Evolutionary conservation across 1,140 invertebrate genomes (phyloP), one percentile per base, ranked within the genome.

Genomic region (Zophobas morio): DNA sequence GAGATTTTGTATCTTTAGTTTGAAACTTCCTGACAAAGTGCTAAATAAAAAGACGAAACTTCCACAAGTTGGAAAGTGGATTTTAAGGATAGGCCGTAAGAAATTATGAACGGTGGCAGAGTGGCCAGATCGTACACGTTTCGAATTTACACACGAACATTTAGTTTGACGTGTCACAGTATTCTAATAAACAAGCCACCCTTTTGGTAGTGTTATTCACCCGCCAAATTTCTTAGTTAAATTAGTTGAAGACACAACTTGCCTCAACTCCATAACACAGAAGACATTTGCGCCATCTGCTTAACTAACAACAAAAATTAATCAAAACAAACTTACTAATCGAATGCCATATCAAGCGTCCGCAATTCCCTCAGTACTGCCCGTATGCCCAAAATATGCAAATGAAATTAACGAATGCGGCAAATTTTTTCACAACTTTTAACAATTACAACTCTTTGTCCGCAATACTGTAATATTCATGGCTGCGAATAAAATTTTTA

Each of bases 21-120:
- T 53, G 71, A 56, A 73, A 73, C 71, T 73, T 73, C 54, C 36
- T 73, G 54, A 73, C 71, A 73, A 73, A 73, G 49, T 73, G 71
- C 51, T 73, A 73, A 73, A 73, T 73, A 73, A 73, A 72, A 73
- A 73, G 71, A 73, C 71, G 56, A 73, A 73, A 73, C 71, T 73
- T 73, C 46, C 36, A 40, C 34, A 47, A 73, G 49, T 73, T 73
- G 8, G 47, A 73, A 73, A 73, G 71, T 73, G 71, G 71, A 73
- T 73, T 73, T 73, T 73, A 73, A 73, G 71, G 71, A 73, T 73
- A 73, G 49, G 49, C 49, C 56, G 37, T 36, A 73, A 73, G 71
- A 73, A 73, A 73, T 73, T 73, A 73, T 73, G 71, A 73, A 73
- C 71, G 71, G 71, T 73, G 33, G 71, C 54, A 73, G 33, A 47